phyloP scores from a whole-genome alignment of 2,888 invertebrate genomes.

The Plebejus melissa region DNA sequence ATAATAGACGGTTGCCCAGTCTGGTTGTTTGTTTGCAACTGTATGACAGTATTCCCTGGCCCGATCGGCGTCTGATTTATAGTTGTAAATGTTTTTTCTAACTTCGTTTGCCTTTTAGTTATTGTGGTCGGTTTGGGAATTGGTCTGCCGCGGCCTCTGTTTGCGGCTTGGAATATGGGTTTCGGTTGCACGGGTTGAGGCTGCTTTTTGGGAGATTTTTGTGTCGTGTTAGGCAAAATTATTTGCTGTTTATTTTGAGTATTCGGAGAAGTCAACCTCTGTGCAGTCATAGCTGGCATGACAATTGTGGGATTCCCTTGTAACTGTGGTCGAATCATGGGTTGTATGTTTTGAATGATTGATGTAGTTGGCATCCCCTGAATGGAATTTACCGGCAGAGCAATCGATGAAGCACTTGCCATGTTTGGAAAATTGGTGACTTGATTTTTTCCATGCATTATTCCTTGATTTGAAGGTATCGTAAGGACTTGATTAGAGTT shows the following conservation, averaged over 20 bases:
- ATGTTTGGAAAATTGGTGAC: conserved; percentile 70
- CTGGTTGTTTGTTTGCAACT: conserved; percentile 77
- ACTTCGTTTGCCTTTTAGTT: conserved; percentile 70
- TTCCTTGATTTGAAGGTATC: conserved; percentile 65
- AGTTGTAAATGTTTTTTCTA: conserved; percentile 69
- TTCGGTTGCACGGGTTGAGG: conserved; percentile 70
- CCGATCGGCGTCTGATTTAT: conserved; percentile 70
- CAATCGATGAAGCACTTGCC: conserved; percentile 73
- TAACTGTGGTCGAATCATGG: conserved; percentile 71
- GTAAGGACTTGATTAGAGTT: conserved; percentile 73
- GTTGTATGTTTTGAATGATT: conserved; percentile 73
- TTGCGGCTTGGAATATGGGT: conserved; percentile 69
- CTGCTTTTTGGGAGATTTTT: conserved; percentile 74
- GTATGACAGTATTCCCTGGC: conserved; percentile 75
- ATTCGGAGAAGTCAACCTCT: conserved; percentile 66
- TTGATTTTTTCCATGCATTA: conserved; percentile 71
- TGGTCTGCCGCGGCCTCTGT: conserved; percentile 65
- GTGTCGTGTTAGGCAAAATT: conserved; percentile 60
- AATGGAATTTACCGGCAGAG: conserved; percentile 70
- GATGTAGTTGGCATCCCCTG: conserved; percentile 70
- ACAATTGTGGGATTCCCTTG: conserved; percentile 73
- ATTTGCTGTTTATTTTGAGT: conserved; percentile 69
- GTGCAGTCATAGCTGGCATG: conserved; percentile 68
- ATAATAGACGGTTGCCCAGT: conserved; percentile 82
- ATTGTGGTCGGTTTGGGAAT: conserved; percentile 70